Percentiles rank a stretch among this genome's conserved stretches.
Conservation (phyloP, 2,797 vertebrate species). For the Epinephelus awoara region DNA sequence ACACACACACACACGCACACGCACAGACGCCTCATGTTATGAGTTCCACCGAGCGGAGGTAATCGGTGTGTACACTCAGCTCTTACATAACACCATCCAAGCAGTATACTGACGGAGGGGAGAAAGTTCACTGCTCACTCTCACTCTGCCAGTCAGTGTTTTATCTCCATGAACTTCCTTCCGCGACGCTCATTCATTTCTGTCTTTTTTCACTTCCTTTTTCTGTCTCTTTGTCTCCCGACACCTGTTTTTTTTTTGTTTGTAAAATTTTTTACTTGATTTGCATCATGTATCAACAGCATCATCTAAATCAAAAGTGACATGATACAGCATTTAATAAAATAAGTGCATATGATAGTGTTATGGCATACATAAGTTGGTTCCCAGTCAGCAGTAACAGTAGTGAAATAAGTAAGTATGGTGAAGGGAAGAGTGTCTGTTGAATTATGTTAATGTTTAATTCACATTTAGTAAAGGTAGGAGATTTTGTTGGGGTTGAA, state of each 20-base stretch:
- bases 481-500: constrained; percentile 5
- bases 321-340: not conserved
- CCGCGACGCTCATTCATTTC: constrained; percentile 54
- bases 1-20: constrained; percentile 21
- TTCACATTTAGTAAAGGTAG: constrained; percentile 3
- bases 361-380: not conserved
- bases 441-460: constrained; percentile 30
- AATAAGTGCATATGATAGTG: not conserved
- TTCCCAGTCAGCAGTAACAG: not conserved
- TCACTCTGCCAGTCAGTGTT: constrained; percentile 61
- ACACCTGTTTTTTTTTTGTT: constrained; percentile 38
- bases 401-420: constrained; percentile 1
- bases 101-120: constrained; percentile 65
- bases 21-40: constrained; percentile 63
- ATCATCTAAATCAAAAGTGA: not conserved
- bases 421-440: not conserved
- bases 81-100: constrained; percentile 78
- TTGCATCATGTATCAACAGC: not conserved
- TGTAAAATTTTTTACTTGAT: constrained; percentile 7
- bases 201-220: constrained; percentile 56
- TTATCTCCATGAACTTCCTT: constrained; percentile 70
- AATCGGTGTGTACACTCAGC: constrained; percentile 74
- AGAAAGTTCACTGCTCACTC: constrained; percentile 71
- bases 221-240: constrained; percentile 17
- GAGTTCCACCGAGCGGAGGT: constrained; percentile 72